Evolutionary conservation across 2,888 invertebrate species (phyloP), one percentile per base, ranked within the genome.

Genomic region (Petrolisthes cinctipes): DNA sequence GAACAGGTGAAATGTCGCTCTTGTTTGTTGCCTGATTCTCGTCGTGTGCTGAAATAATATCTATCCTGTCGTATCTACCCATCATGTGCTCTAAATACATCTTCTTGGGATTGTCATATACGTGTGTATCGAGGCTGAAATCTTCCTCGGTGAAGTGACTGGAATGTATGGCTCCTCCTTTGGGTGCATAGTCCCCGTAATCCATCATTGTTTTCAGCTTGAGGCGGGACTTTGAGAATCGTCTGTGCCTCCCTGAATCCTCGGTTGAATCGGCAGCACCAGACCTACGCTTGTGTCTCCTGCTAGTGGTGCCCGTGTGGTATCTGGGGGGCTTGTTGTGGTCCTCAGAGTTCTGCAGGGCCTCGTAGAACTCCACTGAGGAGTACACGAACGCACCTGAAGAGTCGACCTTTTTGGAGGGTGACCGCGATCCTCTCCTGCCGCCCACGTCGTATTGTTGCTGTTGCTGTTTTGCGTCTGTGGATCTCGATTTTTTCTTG

Each of bases 341-440:
- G 37, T 37, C 0, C 37, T 37, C 37, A 37, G 37, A 37, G 37
- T 23, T 53, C 23, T 73, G 71, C 53, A 56, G 14, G 51, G 53
- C 56, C 14, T 83, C 75, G 23, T 83, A 11, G 17, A 53, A 54
- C 23, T 73, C 83, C 5, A 56, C 75, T 2, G 73, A 73, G 51
- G 68, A 82, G 56, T n/a, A 73, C 14, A 83, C 37, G 11, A 17
- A 56, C 68, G 73, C 53, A 5, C 17, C 82, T n/a, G 81, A 20
- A 2, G 51, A 71, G 11, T 54, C 17, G 56, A 9, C 14, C 6
- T 5, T 23, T 54, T 71, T 23, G 11, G 57, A n/a, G 56, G 83
- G 75, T 56, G 83, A 83, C 23, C 9, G 56, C 6, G 20, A 17
- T 9, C 2, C 51, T 37, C 37, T 37, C 37, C 37, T 37, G 37